Conservation (phyloP, 2,113 vertebrate species). For the Chroicocephalus ridibundus region DNA sequence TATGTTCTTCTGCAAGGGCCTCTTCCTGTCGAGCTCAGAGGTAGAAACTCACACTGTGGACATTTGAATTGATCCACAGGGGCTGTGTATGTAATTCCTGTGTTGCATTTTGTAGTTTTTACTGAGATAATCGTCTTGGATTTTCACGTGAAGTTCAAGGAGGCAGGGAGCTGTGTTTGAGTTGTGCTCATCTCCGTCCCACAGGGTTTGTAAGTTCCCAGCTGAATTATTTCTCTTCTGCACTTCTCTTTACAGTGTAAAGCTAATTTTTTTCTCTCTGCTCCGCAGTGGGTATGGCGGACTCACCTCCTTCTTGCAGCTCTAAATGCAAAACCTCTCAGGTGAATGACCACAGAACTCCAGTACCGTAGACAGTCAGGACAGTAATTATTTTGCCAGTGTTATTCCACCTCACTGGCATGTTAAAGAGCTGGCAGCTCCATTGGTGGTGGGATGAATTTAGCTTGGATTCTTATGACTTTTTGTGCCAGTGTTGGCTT, state of each 20-base stretch:
- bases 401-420: neutral
- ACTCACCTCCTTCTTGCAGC: neutral
- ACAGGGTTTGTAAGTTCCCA: neutral
- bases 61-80: neutral
- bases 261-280: neutral
- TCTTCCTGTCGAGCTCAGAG: neutral
- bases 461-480: neutral
- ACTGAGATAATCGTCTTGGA: neutral
- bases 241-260: neutral
- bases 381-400: neutral
- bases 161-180: neutral
- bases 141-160: neutral
- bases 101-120: neutral
- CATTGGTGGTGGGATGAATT: neutral
- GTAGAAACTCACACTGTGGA: neutral
- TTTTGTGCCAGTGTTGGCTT: neutral
- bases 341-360: neutral
- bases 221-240: neutral
- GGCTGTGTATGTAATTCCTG: neutral
- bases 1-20: neutral
- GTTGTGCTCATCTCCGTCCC: neutral
- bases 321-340: neutral
- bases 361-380: neutral
- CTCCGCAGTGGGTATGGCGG: accelerated
- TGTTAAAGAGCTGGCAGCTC: neutral